A percentile compares a stretch with the other conserved stretches of the same genome.
These are phyloP conservation scores for Ormyrus rosae DNA, from an alignment of 2,888 invertebrate species.

Conservation along the genomic window DNA sequence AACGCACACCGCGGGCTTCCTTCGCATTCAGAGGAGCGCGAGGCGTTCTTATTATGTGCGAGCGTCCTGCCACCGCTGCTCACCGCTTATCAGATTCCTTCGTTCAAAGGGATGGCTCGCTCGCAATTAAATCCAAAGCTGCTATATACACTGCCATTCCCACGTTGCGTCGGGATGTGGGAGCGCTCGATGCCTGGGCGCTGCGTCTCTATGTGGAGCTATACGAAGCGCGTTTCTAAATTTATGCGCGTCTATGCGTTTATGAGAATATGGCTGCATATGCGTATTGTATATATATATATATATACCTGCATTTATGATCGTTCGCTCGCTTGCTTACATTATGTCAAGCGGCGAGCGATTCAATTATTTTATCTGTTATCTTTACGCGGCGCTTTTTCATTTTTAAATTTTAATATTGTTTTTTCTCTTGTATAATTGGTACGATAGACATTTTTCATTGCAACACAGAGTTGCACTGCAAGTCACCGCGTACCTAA, in stretches of 20 bases:
- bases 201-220: not conserved
- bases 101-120: constrained; percentile 11
- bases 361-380: too few relatives aligned
- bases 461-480: too few relatives aligned
- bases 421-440: too few relatives aligned
- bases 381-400: too few relatives aligned
- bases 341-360: too few relatives aligned
- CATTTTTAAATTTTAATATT: too few relatives aligned
- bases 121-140: constrained; percentile 39
- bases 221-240: not conserved
- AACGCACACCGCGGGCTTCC: not conserved
- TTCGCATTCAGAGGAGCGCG: not conserved
- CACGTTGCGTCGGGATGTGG: constrained; percentile 22
- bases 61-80: not conserved
- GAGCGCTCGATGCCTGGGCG: not conserved
- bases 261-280: too few relatives aligned
- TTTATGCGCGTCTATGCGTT: not conserved
- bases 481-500: too few relatives aligned
- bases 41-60: constrained; percentile 22
- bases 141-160: constrained; percentile 3
- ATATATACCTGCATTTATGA: too few relatives aligned
- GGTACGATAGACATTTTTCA: too few relatives aligned
- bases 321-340: too few relatives aligned
- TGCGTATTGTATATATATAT: too few relatives aligned
- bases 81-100: constrained; percentile 42